Evolutionary conservation across 2,113 vertebrate species (phyloP).

Genomic region (Narcine bancroftii): DNA sequence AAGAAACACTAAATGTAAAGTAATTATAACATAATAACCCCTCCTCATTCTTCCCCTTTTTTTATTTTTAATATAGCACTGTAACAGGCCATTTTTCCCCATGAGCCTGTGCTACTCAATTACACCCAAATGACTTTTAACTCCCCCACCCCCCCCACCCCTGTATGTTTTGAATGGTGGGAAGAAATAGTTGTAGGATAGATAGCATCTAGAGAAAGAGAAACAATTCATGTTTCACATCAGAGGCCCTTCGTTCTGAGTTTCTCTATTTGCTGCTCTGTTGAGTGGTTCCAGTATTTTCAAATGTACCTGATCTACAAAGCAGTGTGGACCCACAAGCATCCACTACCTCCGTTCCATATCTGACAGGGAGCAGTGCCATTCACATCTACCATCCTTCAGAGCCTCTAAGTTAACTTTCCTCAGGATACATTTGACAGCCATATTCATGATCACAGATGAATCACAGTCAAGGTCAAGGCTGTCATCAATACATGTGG

Average conservation of each 20-base stretch:
- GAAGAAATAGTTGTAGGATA: too few relatives aligned
- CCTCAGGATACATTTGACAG: neutral
- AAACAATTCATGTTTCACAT: too few relatives aligned
- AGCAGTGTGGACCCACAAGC: neutral
- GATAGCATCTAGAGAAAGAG: too few relatives aligned
- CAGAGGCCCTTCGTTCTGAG: too few relatives aligned
- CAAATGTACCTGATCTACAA: neutral
- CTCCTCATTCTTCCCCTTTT: too few relatives aligned
- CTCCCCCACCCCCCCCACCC: too few relatives aligned
- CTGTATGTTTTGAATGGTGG: too few relatives aligned
- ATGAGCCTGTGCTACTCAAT: too few relatives aligned
- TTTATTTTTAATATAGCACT: neutral
- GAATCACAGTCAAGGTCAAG: neutral
- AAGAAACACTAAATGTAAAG: neutral
- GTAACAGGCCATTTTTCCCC: too few relatives aligned
- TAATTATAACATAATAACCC: neutral
- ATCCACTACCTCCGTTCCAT: neutral
- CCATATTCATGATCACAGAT: neutral
- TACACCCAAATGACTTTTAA: too few relatives aligned
- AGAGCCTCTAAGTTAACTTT: neutral
- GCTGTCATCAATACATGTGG: neutral
- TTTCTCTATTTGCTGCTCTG: too few relatives aligned
- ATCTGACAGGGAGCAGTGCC: neutral
- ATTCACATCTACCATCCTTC: neutral
- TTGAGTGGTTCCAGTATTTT: too few relatives aligned